Evolutionary conservation across 2,113 vertebrate genomes (phyloP).

Genomic region (Neogobius melanostomus): DNA sequence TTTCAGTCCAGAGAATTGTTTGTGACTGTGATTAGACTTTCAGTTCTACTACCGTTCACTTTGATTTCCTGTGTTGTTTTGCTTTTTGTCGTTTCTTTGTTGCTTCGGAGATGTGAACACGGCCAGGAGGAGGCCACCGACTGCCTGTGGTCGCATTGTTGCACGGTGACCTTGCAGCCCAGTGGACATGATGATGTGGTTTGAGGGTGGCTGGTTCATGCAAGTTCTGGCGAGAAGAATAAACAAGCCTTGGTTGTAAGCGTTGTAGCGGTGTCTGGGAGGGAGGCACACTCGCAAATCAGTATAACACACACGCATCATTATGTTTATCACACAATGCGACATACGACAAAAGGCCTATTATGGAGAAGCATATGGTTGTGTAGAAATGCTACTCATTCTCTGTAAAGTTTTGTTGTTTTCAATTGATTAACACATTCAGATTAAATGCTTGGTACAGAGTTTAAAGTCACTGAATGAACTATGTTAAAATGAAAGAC

Average conservation of each 20-base stretch:
- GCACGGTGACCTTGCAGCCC: conserved; percentile 42
- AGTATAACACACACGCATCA: background rate
- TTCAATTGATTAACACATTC: too few species aligned
- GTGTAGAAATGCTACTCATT: too few species aligned
- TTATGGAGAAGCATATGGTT: too few species aligned
- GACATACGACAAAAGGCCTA: too few species aligned
- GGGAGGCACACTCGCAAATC: background rate
- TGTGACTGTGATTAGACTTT: too few species aligned
- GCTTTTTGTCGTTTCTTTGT: conserved; percentile 9
- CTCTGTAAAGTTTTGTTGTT: too few species aligned
- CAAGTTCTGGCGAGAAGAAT: background rate
- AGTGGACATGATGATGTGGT: conserved; percentile 16
- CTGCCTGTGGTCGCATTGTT: conserved; percentile 37
- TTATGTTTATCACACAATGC: too few species aligned
- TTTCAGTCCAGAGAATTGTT: too few species aligned
- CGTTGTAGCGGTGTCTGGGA: background rate
- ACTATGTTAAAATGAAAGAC: too few species aligned
- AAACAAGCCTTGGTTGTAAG: background rate
- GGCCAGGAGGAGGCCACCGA: conserved; percentile 12
- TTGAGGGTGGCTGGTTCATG: conserved; percentile 30
- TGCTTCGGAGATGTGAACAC: conserved; percentile 41
- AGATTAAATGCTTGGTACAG: too few species aligned
- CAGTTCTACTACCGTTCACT: conserved; percentile 35
- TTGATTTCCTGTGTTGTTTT: conserved; percentile 35
- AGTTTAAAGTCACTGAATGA: too few species aligned